phyloP scores from a whole-genome alignment of 1,140 invertebrate species.

The Drosophila arawakana region DNA sequence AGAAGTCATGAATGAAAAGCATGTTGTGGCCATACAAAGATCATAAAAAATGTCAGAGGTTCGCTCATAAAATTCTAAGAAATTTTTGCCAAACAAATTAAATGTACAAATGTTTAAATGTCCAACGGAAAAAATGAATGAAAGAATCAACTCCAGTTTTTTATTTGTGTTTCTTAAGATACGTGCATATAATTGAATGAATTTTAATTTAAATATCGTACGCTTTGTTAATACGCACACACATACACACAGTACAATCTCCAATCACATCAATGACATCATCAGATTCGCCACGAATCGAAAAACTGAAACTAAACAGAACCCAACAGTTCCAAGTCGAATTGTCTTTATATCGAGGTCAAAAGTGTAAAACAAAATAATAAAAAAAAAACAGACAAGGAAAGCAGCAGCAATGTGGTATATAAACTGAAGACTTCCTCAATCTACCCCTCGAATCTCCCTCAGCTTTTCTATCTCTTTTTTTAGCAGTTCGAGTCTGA shows the following conservation, averaged over 20 bases:
- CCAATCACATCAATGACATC: conserved; percentile 62
- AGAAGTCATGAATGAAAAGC: conserved; percentile 63
- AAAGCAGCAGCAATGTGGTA: conserved; percentile 40
- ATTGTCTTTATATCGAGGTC: conserved; percentile 69
- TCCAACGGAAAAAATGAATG: conserved; percentile 29
- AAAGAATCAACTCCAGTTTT: conserved; percentile 4
- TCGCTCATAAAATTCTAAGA: conserved; percentile 28
- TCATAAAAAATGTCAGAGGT: conserved; percentile 58
- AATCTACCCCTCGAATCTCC: conserved; percentile 33
- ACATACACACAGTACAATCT: conserved; percentile 16
- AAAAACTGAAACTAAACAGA: conserved; percentile 47
- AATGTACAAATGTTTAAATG: not conserved
- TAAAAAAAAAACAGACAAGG: conserved; percentile 36
- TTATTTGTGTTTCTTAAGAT: not conserved
- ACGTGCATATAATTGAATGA: conserved; percentile 37
- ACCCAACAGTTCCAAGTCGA: conserved; percentile 37
- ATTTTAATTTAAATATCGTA: conserved; percentile 42
- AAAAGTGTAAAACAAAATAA: conserved; percentile 68
- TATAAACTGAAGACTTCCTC: conserved; percentile 67
- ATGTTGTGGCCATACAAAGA: conserved; percentile 27
- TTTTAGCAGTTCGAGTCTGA: conserved; percentile 26
- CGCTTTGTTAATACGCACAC: conserved; percentile 14
- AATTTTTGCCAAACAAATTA: conserved; percentile 10
- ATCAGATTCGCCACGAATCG: conserved; percentile 26
- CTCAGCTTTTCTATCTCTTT: conserved; percentile 25